phyloP scores from a whole-genome alignment of 2,888 invertebrate species.

The Phania funesta region DNA sequence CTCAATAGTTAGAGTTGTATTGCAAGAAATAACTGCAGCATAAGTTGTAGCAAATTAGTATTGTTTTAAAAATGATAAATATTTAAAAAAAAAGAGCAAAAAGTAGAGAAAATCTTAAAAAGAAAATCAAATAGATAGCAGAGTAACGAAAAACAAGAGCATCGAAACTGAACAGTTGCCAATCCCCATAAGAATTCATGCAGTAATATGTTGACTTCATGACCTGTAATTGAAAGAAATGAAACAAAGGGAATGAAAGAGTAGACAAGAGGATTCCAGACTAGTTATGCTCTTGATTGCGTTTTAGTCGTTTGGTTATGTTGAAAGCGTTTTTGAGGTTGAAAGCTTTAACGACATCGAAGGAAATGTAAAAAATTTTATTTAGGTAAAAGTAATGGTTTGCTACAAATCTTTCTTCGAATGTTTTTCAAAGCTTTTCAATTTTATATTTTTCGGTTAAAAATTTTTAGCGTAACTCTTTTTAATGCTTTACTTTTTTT shows the following conservation, averaged over 20 bases:
- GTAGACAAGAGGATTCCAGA: not conserved
- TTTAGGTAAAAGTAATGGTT: no score
- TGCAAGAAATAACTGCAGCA: conserved; percentile 39
- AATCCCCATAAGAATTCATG: not conserved
- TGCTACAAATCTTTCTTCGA: no score
- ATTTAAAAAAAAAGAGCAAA: not conserved
- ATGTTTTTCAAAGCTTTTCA: no score
- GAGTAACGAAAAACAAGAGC: conserved; percentile 14
- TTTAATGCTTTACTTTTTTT: no score
- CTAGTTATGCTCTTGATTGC: no score
- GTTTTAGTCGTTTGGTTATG: no score
- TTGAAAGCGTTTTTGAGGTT: no score
- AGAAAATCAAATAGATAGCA: conserved; percentile 26
- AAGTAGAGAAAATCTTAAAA: conserved; percentile 12
- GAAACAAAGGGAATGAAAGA: not conserved
- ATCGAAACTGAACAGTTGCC: not conserved
- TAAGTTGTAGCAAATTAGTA: conserved; percentile 40
- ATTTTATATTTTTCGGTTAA: no score
- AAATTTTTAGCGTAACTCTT: no score
- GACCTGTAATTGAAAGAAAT: conserved; percentile 15
- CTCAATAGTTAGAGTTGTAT: conserved; percentile 21
- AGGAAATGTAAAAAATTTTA: no score
- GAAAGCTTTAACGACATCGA: no score
- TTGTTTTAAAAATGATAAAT: conserved; percentile 47
- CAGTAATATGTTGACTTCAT: conserved; percentile 28